Evolutionary conservation across 1,140 invertebrate genomes (phyloP), one percentile per base, ranked within the genome.

Genomic region (Pseudoatta argentina): DNA sequence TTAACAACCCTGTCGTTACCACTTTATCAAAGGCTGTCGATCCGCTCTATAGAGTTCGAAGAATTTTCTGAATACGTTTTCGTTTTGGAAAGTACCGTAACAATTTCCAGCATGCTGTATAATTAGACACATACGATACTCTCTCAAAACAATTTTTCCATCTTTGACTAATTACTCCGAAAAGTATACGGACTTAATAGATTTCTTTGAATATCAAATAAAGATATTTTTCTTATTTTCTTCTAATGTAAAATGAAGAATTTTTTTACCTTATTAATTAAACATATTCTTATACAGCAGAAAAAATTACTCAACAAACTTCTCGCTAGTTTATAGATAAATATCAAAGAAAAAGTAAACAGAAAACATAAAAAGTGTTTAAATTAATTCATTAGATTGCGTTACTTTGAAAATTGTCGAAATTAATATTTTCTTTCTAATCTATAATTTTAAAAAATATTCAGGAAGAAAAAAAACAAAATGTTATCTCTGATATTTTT

Each of bases 21-120:
- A 14, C 39, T 78, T 85, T 77, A 64, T 78, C 30, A 44, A 76
- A 64, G 82, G 44, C 6, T n/a, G 21, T 21, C 34, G 48, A 59
- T 79, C 39, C 63, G 72, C 57, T 83, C 30, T 14, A 7, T 14
- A n/a, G 64, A 75, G 51, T 24, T 69, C 18, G 18, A 1, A 48
- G 39, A 61, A 73, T 73, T 61, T 72, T 30, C 39, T 61, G 18
- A 57, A 59, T 73, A 27, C n/a, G 8, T 61, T 48, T 73, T 48
- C n/a, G 59, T 75, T 61, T 73, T 21, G 14, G 14, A 48, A 61
- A 63, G 7, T 14, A 14, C 14, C 3, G 69, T 14, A 24, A 75
- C 39, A 71, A 71, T 81, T 71, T 57, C 7, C 66, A 71, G 30
- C 21, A 18, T 44, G 24, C 69, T 81, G 39, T 27, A 27, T 63